Base-by-base conservation (phyloP, 2,888 invertebrate species). In the Drosophila subsilvestris region DNA sequence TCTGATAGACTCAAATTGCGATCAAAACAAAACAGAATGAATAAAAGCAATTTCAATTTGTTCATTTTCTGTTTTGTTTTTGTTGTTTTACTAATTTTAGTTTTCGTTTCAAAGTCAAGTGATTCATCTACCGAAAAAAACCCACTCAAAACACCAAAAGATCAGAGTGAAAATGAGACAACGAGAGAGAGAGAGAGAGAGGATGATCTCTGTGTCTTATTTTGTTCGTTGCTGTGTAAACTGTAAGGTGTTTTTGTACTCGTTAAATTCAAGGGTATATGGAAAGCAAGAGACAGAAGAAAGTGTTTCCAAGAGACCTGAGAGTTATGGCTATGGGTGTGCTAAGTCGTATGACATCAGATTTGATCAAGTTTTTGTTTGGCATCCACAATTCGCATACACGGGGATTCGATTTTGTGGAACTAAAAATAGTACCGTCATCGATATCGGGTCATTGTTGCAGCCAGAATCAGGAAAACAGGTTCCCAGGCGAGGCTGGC, bases 51-150 rank as follows among this genome's bases (percentile, higher is more conserved):
- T 74, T 78, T 74, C 69, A 76, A 75, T 84, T 84, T 78, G 88
- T 80, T 37, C 47, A 59, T 57, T 68, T 76, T 47, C 25, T 47
- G 22, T 68, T 70, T 76, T 73, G 55, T 63, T 75, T 42, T 73
- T 84, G 70, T 54, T 72, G 63, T 45, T 50, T 56, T 57, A 87
- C 86, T 85, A 88, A 85, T 71, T 85, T 85, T 85, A 85, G 84
- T 85, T 88, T 61, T 79, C 77, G 72, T 87, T 70, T 87, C 84
- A 85, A 85, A 85, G 84, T 88, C 84, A 88, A 81, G 88, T 85
- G 84, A 85, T 54, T 85, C 58, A 61, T 58, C 63, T 25, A 12
- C 44, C 49, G n/a, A 54, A 67, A 60, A 20, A 42, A 47, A 53
- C 27, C 5, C 18, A 42, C 51, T 60, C 29, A 56, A 44, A 56